These are phyloP conservation scores for Myioborus miniatus DNA, from an alignment of 2,797 vertebrate species.

Conservation along the genomic window DNA sequence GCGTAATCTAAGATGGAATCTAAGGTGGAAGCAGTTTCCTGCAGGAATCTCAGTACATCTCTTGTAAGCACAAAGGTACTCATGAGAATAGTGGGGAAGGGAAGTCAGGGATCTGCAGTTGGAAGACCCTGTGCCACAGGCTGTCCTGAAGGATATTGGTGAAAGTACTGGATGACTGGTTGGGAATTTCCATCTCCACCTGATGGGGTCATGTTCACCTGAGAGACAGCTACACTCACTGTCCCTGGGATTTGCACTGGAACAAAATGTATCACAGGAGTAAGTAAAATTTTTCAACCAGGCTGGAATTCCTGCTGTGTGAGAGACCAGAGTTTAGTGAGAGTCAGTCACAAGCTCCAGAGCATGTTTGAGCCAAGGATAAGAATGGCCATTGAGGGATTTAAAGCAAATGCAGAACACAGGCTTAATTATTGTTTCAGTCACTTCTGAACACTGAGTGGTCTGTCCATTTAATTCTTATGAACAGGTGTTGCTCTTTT, in stretches of 20 bases:
- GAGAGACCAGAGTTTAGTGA: not conserved
- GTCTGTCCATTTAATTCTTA: not conserved
- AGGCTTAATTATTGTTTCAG: not conserved
- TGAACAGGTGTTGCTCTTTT: not conserved
- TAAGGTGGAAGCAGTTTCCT: not conserved
- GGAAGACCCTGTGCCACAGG: not conserved
- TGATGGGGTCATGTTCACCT: not conserved
- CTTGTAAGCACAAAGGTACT: not conserved
- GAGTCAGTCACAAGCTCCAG: not conserved
- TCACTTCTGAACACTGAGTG: not conserved
- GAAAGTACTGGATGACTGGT: not conserved
- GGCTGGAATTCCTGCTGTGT: not conserved
- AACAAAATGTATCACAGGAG: not conserved
- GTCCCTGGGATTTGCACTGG: not conserved
- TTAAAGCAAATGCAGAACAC: not conserved
- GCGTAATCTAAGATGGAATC: not conserved
- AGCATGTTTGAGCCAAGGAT: not conserved
- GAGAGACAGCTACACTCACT: not conserved
- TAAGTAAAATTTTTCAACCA: not conserved
- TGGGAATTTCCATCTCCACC: not conserved
- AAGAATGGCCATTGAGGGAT: not conserved
- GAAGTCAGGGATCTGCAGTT: not conserved
- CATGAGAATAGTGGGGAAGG: not conserved
- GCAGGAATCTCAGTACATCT: not conserved
- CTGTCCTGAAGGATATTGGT: not conserved